These are phyloP conservation scores for Caenorhabditis sp. DNA, from an alignment of 2,888 invertebrate species.

Conservation along the genomic window DNA sequence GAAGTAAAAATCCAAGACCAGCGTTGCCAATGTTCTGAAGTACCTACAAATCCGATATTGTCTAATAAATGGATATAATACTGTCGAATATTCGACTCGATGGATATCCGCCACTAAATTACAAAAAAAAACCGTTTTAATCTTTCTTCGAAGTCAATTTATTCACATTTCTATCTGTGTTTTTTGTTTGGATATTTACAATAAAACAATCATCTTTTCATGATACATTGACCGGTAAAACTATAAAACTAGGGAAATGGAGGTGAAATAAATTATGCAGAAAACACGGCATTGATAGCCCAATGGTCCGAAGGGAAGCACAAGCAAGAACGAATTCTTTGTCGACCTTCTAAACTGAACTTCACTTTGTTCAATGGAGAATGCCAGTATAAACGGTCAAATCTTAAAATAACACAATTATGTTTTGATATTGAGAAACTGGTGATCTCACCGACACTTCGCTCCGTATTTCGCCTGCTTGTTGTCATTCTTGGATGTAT, in stretches of 20 bases:
- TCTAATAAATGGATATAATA: too few relatives aligned
- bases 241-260: background rate
- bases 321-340: slow-evolving; percentile 54
- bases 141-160: too few relatives aligned
- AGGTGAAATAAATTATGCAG: slow-evolving; percentile 1
- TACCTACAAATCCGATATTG: too few relatives aligned
- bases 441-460: background rate
- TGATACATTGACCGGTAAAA: slow-evolving; percentile 1
- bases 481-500: slow-evolving; percentile 76
- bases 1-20: too few relatives aligned
- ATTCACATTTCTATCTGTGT: slow-evolving; percentile 4
- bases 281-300: slow-evolving; percentile 49
- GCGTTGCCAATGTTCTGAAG: too few relatives aligned
- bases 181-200: too few relatives aligned
- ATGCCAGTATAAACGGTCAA: slow-evolving; percentile 48
- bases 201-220: slow-evolving; percentile 1
- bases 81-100: too few relatives aligned
- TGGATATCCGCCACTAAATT: too few relatives aligned
- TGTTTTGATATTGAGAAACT: background rate
- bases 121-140: too few relatives aligned
- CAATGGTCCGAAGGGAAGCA: slow-evolving; percentile 69
- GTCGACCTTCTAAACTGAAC: slow-evolving; percentile 60
- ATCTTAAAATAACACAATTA: slow-evolving; percentile 22
- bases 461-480: slow-evolving; percentile 53
- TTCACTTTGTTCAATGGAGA: slow-evolving; percentile 54